Base-by-base conservation (phyloP, 2,797 vertebrate species). In the Coregonus ussuriensis region DNA sequence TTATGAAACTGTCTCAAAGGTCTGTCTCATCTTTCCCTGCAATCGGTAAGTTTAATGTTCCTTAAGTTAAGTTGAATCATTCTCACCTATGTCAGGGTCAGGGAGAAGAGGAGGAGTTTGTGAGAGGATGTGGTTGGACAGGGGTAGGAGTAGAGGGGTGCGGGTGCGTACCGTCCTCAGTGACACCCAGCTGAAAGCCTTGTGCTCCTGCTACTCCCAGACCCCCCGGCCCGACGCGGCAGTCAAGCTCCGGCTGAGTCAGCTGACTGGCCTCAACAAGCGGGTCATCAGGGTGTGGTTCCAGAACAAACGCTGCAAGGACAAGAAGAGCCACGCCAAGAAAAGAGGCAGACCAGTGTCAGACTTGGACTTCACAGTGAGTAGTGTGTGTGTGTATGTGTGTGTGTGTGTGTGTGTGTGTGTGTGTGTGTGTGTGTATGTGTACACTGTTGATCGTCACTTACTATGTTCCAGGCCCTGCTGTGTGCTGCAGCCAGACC, bases 261-360 rank as follows among this genome's bases (percentile, higher is more conserved):
- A 74, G 69, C 53, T 80, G 62, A 77, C 75, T 35, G 71, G 77
- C 59, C 77, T 83, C 41, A 59, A 75, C 5, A 35, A 71, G 51
- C 70, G 31, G 33, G 79, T 81, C 74, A 80, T 73, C 54, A 33
- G 70, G 5, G 79, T 83, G 51, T 81, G 74, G 80, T 82, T 79
- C 77, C 77, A 79, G 74, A 82, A 77, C 66, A 63, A 67, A 69
- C 25, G n/a, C 63, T 78, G 74, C 54, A 80, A 83, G 76, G 82
- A 83, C 69, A 75, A 80, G 70, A 66, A 35, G 76, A 78, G 41
- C 53, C 71, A 0, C 3, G 47, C 16, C 56, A 52, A 13, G 21
- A 35, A 15, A 16, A 31, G 15, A 4, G 15, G 31, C 29, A 62
- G 70, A n/a, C 31, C 47, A 25, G 21, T 25, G 2, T 6, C 59